These are phyloP conservation scores for Himalopsyche japonica DNA, from an alignment of 2,888 invertebrate genomes.

Conservation along the genomic window DNA sequence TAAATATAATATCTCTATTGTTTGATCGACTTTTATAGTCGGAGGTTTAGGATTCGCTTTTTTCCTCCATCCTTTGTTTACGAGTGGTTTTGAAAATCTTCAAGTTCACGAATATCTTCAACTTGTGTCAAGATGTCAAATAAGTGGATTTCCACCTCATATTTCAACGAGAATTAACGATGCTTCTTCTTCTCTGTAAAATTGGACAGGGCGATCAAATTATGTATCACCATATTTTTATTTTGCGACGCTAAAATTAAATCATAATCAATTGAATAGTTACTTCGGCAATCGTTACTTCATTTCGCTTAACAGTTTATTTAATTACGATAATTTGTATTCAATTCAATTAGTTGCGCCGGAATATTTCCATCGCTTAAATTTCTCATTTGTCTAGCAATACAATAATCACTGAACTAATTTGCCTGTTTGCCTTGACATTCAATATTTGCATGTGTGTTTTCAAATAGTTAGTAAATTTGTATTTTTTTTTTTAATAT, in stretches of 20 bases:
- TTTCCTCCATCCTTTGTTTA: neutral
- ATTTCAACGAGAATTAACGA: neutral
- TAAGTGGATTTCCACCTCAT: neutral
- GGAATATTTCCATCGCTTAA: neutral
- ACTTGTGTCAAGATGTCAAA: neutral
- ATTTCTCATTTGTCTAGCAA: neutral
- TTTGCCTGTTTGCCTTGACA: neutral
- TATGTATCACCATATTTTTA: too few species aligned
- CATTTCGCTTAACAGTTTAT: too few species aligned
- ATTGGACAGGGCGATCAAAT: too few species aligned
- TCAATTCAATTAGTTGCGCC: neutral
- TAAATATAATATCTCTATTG: neutral
- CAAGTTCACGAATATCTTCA: neutral
- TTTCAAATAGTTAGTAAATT: neutral
- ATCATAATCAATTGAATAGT: too few species aligned
- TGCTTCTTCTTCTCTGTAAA: neutral
- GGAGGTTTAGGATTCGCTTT: neutral
- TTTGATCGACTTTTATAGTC: neutral
- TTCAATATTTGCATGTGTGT: neutral
- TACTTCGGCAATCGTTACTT: too few species aligned
- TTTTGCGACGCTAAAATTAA: too few species aligned
- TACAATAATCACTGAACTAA: neutral
- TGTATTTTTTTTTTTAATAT: neutral
- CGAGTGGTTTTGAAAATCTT: neutral
- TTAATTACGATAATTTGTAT: neutral